Base-by-base conservation (phyloP, 2,888 invertebrate genomes). In the Coenonympha arcania region DNA sequence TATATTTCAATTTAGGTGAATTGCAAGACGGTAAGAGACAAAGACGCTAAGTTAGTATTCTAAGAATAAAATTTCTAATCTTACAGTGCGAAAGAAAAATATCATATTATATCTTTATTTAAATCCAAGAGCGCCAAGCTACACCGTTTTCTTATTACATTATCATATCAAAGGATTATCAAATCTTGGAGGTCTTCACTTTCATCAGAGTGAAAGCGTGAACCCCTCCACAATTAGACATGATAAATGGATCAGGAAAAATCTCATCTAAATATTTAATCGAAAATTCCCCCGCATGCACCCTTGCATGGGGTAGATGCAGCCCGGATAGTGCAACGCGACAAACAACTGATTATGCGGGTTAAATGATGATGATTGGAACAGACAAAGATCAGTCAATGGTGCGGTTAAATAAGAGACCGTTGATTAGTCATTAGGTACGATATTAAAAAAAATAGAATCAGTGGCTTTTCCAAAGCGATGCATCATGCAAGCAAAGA, bases 221-320 rank as follows among this genome's bases (percentile, higher is more conserved):
- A 66, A 67, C 77, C 81, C 82, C 74, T 71, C 70, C 65, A 79
- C 77, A 84, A 83, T 84, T 84, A 85, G 76, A 77, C 72, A 72
- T 84, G 84, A 86, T 86, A 81, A 83, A 86, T 86, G 85, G 82
- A 68, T 78, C 78, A 73, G 73, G 81, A 81, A 82, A 84, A 84
- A 83, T 83, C 82, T 80, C 84, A 86, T 86, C 85, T 83, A 81
- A 85, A 86, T 86, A 79, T 84, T 84, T 86, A 85, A 86, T 86
- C 76, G 80, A 75, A 82, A 79, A 78, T 76, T 80, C 83, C 84
- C 85, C 83, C 64, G 75, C 73, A 76, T 61, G 63, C 64, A 55
- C 52, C 56, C 40, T 48, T 56, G 54, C 55, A 55, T 57, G 46
- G 55, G 54, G 56, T 48, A 47, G 51, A 56, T 72, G 69, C 68